Base-by-base conservation (phyloP, 2,113 vertebrate species). In the Sylvietta virens region DNA sequence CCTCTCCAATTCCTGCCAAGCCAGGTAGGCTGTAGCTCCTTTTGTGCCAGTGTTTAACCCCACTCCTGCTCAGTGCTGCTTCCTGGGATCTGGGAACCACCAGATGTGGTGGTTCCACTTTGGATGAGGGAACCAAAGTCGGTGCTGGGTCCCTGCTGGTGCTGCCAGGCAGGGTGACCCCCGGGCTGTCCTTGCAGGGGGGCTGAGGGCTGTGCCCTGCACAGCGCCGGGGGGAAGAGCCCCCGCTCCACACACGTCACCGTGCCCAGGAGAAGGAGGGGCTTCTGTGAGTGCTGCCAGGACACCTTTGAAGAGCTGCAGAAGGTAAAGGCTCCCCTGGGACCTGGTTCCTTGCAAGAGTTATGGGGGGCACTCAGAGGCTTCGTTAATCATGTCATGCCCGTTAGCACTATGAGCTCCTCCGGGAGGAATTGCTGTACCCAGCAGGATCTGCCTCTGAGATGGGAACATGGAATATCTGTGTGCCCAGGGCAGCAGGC, bases 211-310 rank as follows among this genome's bases (percentile, higher is more conserved):
- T 92, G 35, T 89, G 86, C 42, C 28, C 64, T 58, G 50, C 40
- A 12, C 77, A 66, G 77, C 0, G 64, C 81, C 1, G 74, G 35
- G 67, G 96, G 53, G 92, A 98, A 81, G 79, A 96, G 90, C 69
- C 94, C n/a, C 7, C 9, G 0, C 2, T 95, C 97, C 10, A 35
- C 81, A 2, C 24, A 44, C 9, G 10, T 88, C 86, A 22, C 90
- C 2, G 14, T 37, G 33, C 93, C 93, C 13, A 98, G 97, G 81
- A 99, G 96, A 80, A 98, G 87, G 92, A 83, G 73, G 27, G 98
- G 98, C 1, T 99, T 98, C 84, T 99, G 99, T 23, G 98, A 99
- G 97, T 98, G 98, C 96, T 99, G 98, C 92, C 98, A 96, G 9
- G 95, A 98, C 62, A 84, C 98, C 70, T 99, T 98, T n/a, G 96